Evolutionary conservation across 2,797 vertebrate genomes (phyloP).

Genomic region (Taenioides sp.): DNA sequence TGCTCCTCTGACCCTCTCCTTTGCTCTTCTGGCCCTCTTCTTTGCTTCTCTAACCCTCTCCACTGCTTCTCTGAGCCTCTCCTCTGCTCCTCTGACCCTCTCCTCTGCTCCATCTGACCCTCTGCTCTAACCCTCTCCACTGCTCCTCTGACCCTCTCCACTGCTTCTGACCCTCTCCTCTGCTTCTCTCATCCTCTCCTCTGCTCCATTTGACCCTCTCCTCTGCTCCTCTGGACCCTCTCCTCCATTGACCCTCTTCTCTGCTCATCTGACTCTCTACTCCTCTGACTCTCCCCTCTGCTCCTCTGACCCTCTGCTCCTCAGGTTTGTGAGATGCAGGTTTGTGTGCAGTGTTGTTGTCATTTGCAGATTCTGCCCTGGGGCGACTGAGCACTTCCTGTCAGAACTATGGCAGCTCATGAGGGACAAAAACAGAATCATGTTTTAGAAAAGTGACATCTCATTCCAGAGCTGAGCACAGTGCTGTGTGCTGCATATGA

Average conservation of each 20-base stretch:
- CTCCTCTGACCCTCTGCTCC: not conserved
- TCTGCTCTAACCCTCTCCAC: not conserved
- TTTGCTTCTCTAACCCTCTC: not conserved
- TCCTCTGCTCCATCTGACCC: not conserved
- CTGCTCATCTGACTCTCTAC: not conserved
- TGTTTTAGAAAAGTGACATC: not conserved
- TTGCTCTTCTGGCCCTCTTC: no score
- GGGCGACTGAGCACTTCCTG: not conserved
- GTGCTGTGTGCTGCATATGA: no score
- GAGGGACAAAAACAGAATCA: no score
- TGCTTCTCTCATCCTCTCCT: no score
- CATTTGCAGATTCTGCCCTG: no score
- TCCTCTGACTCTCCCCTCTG: not conserved
- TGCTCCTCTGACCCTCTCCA: not conserved
- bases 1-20: not conserved
- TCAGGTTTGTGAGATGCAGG: no score
- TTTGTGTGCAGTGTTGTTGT: no score
- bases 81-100: no score
- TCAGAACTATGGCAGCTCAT: not conserved
- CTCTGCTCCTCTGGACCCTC: not conserved
- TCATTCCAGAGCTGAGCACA: not conserved
- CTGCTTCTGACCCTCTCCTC: not conserved
- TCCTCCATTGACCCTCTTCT: no score
- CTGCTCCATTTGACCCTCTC: not conserved
- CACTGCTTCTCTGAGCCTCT: not conserved